Percentiles rank a stretch among this genome's conserved stretches.
phyloP scores from a whole-genome alignment of 2,888 invertebrate species.

The Neria commutata region DNA sequence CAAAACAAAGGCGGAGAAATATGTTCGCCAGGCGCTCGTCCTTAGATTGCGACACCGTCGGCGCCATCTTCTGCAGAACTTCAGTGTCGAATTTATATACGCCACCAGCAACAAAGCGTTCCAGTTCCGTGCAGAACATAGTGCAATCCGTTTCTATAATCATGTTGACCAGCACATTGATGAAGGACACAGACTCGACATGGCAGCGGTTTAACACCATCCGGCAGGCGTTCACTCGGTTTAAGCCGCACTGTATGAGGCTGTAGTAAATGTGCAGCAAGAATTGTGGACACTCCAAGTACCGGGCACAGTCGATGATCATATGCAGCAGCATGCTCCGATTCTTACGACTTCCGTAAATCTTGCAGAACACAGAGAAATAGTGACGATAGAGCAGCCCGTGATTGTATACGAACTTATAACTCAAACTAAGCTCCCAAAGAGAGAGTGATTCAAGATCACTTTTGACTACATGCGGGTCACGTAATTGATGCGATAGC shows the following conservation, averaged over 20 bases:
- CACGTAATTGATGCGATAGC: slow-evolving; percentile 28
- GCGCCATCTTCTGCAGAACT: slow-evolving; percentile 32
- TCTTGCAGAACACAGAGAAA: slow-evolving; percentile 34
- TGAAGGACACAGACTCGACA: slow-evolving; percentile 20
- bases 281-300: slow-evolving; percentile 29
- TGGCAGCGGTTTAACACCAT: slow-evolving; percentile 29
- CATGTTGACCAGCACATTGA: slow-evolving; percentile 37
- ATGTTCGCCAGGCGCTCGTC: no score
- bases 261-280: slow-evolving; percentile 28
- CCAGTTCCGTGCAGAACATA: slow-evolving; percentile 37
- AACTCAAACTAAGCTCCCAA: slow-evolving; percentile 18
- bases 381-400: slow-evolving; percentile 26
- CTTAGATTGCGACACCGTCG: slow-evolving; percentile 27
- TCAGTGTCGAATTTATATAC: slow-evolving; percentile 35
- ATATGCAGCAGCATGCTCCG: slow-evolving; percentile 36
- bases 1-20: slow-evolving; percentile 20
- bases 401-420: slow-evolving; percentile 32
- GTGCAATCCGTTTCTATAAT: slow-evolving; percentile 40
- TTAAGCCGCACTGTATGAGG: slow-evolving; percentile 32
- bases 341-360: slow-evolving; percentile 33
- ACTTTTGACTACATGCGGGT: slow-evolving; percentile 13
- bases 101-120: slow-evolving; percentile 30
- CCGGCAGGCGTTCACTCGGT: slow-evolving; percentile 34
- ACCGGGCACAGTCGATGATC: slow-evolving; percentile 39
- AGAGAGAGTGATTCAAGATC: slow-evolving; percentile 20